Conservation (phyloP, 1,140 invertebrate genomes). For the Bilobella aurantiaca region DNA sequence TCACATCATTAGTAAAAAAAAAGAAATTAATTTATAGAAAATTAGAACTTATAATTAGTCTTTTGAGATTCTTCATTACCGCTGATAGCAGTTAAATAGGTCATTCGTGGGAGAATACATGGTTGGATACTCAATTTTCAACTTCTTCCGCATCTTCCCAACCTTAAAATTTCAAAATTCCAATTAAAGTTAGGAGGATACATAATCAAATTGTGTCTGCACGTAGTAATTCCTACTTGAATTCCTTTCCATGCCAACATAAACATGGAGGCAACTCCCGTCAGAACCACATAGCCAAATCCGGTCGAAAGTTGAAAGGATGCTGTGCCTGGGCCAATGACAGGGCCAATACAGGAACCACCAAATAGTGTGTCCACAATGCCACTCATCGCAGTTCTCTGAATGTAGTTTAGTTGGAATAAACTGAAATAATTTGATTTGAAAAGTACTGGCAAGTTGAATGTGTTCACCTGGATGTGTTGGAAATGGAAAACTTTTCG, state of each 20-base stretch:
- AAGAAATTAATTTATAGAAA: neutral
- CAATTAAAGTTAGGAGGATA: too few relatives aligned
- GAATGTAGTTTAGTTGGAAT: too few relatives aligned
- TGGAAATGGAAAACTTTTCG: too few relatives aligned
- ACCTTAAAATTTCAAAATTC: too few relatives aligned
- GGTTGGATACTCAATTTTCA: conserved; percentile 40
- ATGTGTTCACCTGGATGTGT: too few relatives aligned
- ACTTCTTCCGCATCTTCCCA: conserved; percentile 18
- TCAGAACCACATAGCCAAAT: conserved; percentile 40
- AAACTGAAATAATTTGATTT: too few relatives aligned
- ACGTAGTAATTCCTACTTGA: too few relatives aligned
- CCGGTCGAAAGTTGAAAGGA: conserved; percentile 34
- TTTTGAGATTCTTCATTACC: conserved; percentile 13
- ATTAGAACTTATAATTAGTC: neutral
- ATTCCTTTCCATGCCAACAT: conserved; percentile 39
- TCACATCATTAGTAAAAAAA: too few relatives aligned
- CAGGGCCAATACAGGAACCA: conserved; percentile 15
- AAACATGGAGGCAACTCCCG: conserved; percentile 38
- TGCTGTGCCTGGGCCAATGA: neutral
- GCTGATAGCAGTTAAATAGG: conserved; percentile 43
- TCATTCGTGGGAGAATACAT: conserved; percentile 42
- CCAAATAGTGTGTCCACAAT: conserved; percentile 20
- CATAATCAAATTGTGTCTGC: too few relatives aligned
- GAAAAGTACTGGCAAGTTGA: too few relatives aligned
- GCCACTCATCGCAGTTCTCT: neutral